These are phyloP conservation scores for Caretta caretta DNA, from an alignment of 2,113 vertebrate species.

Conservation along the genomic window DNA sequence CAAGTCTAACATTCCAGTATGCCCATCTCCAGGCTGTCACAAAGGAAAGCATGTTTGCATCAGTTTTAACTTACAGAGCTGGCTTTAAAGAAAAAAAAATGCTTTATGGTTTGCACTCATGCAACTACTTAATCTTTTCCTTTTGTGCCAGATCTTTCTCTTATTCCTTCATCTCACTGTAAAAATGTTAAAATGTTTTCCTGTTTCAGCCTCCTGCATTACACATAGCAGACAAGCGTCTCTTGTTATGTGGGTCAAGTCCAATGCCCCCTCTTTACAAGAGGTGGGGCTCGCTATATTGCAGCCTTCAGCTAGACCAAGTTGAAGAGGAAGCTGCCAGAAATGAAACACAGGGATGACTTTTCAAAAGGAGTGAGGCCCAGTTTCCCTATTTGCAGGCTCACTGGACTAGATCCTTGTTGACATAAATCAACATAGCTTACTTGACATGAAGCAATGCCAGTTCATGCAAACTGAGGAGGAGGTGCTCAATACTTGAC, in stretches of 20 bases:
- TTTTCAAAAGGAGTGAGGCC: neutral
- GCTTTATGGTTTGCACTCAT: neutral
- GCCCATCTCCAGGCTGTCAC: neutral
- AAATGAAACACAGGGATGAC: neutral
- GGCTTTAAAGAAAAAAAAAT: neutral
- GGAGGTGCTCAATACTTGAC: neutral
- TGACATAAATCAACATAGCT: rapidly evolving
- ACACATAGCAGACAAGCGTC: neutral
- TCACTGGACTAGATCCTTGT: neutral
- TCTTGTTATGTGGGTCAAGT: neutral
- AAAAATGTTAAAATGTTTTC: neutral
- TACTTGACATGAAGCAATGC: neutral
- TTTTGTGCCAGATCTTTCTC: neutral
- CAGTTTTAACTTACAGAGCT: neutral
- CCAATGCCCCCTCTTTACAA: neutral
- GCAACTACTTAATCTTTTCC: neutral
- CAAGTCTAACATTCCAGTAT: neutral
- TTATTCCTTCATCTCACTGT: neutral
- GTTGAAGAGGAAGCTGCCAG: neutral
- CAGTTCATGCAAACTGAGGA: neutral
- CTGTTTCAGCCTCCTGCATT: neutral
- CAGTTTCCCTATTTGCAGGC: neutral
- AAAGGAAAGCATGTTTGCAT: neutral
- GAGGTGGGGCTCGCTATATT: neutral
- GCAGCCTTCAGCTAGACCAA: neutral